These are phyloP conservation scores for Molothrus ater DNA, from an alignment of 2,797 vertebrate genomes.

Conservation along the genomic window DNA sequence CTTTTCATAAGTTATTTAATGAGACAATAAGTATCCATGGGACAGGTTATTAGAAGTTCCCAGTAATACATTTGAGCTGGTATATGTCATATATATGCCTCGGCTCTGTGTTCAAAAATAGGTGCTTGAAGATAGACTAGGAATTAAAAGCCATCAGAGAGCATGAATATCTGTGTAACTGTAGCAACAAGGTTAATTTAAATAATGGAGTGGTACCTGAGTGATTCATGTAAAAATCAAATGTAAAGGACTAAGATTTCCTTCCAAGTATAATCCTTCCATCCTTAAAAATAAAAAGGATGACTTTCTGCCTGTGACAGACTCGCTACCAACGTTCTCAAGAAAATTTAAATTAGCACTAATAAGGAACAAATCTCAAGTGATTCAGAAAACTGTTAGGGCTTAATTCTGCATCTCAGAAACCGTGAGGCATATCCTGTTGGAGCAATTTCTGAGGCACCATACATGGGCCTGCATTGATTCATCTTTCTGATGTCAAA, in stretches of 20 bases:
- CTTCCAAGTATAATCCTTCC: neutral
- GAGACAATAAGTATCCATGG: neutral
- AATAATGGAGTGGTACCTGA: neutral
- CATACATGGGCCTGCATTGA: neutral
- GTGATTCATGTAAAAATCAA: neutral
- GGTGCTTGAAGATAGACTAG: neutral
- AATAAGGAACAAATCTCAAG: conserved; percentile 16
- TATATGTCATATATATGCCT: neutral
- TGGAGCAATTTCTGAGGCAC: neutral
- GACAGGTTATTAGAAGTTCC: neutral
- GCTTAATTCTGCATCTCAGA: conserved; percentile 10
- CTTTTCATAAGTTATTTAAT: conserved; percentile 7
- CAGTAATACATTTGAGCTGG: neutral
- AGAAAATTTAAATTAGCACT: conserved; percentile 22
- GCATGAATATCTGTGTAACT: neutral
- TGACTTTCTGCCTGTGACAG: neutral
- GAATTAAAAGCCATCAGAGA: neutral
- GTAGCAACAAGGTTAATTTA: neutral
- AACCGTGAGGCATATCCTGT: neutral
- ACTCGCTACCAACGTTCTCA: neutral
- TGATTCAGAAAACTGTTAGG: conserved; percentile 5
- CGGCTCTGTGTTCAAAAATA: neutral
- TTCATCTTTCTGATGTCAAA: neutral
- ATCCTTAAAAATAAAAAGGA: neutral
- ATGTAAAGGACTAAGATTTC: neutral